A percentile compares a stretch with the other conserved stretches of the same genome.
Evolutionary conservation across 2,888 invertebrate genomes (phyloP).

Genomic region (Ligdia adustata): DNA sequence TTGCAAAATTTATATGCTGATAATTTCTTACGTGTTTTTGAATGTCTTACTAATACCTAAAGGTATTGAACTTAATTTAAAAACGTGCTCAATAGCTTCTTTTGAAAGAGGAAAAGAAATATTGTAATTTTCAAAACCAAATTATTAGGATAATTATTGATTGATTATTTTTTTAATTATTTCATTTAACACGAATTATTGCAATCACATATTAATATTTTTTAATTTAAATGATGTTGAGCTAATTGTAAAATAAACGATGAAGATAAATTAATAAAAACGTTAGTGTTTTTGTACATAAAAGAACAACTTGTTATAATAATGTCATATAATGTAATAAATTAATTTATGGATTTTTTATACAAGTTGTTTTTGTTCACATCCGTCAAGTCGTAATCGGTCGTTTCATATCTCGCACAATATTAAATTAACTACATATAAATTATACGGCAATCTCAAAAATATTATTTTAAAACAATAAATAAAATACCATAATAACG

Average conservation of each 20-base stretch:
- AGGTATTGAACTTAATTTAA: background rate
- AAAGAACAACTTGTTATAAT: constrained; percentile 72
- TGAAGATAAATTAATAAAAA: constrained; percentile 25
- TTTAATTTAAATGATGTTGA: background rate
- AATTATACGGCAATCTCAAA: too few species aligned
- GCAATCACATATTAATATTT: background rate
- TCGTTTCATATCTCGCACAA: too few species aligned
- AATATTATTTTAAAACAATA: constrained; percentile 6
- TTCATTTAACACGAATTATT: background rate
- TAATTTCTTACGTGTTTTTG: background rate
- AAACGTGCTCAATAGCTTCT: background rate
- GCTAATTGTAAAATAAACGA: constrained; percentile 32
- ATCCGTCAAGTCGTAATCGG: too few species aligned
- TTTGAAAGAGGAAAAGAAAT: background rate
- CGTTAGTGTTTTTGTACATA: constrained; percentile 71
- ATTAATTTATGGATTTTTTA: constrained; percentile 81
- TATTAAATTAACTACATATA: too few species aligned
- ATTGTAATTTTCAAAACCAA: background rate
- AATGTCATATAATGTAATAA: constrained; percentile 81
- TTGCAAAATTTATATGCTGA: too few species aligned
- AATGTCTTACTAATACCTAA: background rate
- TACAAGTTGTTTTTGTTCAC: constrained; percentile 41
- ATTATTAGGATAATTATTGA: background rate
- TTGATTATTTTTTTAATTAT: background rate
- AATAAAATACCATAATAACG: constrained; percentile 10